A percentile compares a stretch with the other conserved stretches of the same genome.
These are phyloP conservation scores for Epinotia bilunana DNA, from an alignment of 2,888 invertebrate genomes.

Conservation along the genomic window DNA sequence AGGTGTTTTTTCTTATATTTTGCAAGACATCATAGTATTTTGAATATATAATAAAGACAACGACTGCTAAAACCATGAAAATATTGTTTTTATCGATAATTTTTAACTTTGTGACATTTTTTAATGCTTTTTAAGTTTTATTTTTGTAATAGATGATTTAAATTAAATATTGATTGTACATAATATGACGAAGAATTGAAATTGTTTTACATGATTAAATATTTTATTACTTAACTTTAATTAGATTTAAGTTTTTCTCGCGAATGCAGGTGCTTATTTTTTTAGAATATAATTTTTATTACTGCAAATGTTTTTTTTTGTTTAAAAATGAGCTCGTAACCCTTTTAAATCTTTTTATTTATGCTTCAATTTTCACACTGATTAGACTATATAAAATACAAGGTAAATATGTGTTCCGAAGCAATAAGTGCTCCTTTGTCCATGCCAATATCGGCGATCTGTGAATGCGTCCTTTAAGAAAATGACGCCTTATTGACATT, in stretches of 20 bases:
- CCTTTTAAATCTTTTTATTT: background rate
- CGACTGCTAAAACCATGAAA: too few species aligned
- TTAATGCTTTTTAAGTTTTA: background rate
- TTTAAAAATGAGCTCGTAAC: slow-evolving; percentile 20
- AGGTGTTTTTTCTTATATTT: background rate
- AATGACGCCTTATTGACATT: too few species aligned
- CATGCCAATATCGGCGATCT: too few species aligned
- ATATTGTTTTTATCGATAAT: too few species aligned
- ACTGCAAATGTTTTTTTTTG: slow-evolving; percentile 9
- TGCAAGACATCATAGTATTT: too few species aligned
- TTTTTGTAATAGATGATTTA: background rate
- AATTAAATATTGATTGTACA: slow-evolving; percentile 33
- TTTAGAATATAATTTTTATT: slow-evolving; percentile 33
- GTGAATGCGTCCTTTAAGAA: too few species aligned
- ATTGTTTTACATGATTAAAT: slow-evolving; percentile 35
- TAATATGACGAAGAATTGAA: slow-evolving; percentile 5
- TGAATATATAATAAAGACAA: too few species aligned
- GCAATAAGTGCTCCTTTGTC: too few species aligned
- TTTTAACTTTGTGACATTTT: background rate
- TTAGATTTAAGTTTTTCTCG: slow-evolving; percentile 33
- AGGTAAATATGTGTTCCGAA: background rate
- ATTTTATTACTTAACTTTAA: slow-evolving; percentile 39
- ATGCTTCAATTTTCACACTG: background rate
- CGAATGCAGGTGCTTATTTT: slow-evolving; percentile 40
- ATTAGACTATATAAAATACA: background rate